Conservation (phyloP, 2,113 vertebrate genomes). For the Tetraodon nigroviridis region DNA sequence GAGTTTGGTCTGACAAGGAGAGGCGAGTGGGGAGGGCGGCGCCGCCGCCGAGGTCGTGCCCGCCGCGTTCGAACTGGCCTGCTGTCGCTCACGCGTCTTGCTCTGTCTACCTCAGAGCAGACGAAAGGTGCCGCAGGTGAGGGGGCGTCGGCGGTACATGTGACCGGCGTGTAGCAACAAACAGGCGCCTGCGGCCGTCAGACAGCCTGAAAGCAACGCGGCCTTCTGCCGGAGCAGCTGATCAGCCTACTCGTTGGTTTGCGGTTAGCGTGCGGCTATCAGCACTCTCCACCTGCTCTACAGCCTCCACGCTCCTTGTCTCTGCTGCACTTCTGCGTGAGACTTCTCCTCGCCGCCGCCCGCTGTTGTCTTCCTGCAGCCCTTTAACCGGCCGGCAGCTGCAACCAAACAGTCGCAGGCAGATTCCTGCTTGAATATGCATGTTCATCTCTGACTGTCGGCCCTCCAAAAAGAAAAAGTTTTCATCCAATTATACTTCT, state of each 20-base stretch:
- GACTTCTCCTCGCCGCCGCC: background rate
- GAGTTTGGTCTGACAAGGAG: slow-evolving; percentile 53
- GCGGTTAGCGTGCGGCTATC: too few relatives aligned
- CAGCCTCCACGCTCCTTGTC: too few relatives aligned
- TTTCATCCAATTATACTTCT: slow-evolving; percentile 74
- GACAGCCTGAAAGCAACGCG: background rate
- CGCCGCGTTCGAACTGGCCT: slow-evolving; percentile 47
- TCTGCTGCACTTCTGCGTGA: too few relatives aligned
- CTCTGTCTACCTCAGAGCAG: too few relatives aligned
- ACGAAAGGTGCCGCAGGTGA: slow-evolving; percentile 36
- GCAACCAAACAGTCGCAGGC: slow-evolving; percentile 66
- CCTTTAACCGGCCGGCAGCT: too few relatives aligned
- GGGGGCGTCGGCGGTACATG: slow-evolving; percentile 14
- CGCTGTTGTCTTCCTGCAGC: slow-evolving; percentile 34
- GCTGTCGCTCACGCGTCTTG: slow-evolving; percentile 58
- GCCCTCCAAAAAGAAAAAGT: slow-evolving; percentile 72
- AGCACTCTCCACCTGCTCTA: too few relatives aligned
- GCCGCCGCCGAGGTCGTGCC: slow-evolving; percentile 34
- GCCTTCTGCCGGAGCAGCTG: background rate
- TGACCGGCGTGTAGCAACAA: background rate
- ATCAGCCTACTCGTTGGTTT: too few relatives aligned
- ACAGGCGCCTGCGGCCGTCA: too few relatives aligned
- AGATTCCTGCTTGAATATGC: slow-evolving; percentile 74
- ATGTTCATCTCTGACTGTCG: slow-evolving; percentile 73
- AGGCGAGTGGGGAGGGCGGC: slow-evolving; percentile 24